phyloP scores from a whole-genome alignment of 37 sponge, comb jelly and placozoan species.

The Sycon ciliatum region DNA sequence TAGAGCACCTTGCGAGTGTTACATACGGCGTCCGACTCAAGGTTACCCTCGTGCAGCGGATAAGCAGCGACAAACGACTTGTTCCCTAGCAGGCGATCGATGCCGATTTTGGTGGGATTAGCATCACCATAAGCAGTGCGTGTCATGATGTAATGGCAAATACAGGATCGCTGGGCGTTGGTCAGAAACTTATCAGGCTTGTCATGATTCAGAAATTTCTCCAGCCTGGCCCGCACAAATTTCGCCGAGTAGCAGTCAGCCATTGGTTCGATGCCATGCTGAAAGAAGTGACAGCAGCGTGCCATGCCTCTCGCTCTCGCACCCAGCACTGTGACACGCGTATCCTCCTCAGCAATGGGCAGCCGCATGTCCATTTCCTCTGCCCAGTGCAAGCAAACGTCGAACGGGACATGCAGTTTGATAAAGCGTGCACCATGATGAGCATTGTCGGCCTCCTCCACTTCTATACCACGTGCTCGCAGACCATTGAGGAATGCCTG shows the following conservation, averaged over 20 bases:
- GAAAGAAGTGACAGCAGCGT: no score
- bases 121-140: neutral
- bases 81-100: constrained; percentile 1
- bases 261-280: no score
- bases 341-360: no score
- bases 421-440: no score
- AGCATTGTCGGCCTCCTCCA: no score
- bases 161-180: constrained; percentile 26
- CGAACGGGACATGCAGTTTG: constrained; percentile 16
- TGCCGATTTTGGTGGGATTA: neutral
- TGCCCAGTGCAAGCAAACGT: constrained; percentile 3
- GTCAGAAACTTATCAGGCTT: constrained; percentile 8
- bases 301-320: no score
- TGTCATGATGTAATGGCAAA: neutral
- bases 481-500: no score
- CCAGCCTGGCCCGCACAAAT: no score
- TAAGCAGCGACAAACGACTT: constrained; percentile 18
- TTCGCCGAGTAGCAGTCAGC: no score
- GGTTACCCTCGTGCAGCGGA: constrained; percentile 43
- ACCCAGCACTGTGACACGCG: no score
- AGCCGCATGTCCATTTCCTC: constrained; percentile 19
- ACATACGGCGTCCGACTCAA: constrained; percentile 38
- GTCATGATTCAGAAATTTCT: neutral
- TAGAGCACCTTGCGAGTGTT: no score
- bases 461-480: no score